These are phyloP conservation scores for Pararge aegeria DNA, from an alignment of 1,140 invertebrate genomes.

Conservation along the genomic window DNA sequence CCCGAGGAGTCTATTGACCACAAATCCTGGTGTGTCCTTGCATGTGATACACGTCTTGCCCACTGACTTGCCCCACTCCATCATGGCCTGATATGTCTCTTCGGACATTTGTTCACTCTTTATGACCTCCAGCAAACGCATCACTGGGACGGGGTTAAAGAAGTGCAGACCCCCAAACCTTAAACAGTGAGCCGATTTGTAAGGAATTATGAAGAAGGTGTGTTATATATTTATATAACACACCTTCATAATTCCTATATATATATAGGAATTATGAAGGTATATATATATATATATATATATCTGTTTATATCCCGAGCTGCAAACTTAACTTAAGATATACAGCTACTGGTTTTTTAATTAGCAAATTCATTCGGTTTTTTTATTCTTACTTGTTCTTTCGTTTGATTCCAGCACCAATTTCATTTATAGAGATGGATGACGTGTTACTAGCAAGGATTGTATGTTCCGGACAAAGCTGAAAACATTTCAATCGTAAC, in stretches of 20 bases:
- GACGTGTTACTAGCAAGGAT: conserved; percentile 95
- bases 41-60: conserved; percentile 91
- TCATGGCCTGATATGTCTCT: conserved; percentile 86
- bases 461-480: conserved; percentile 83
- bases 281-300: too few species aligned
- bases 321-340: too few species aligned
- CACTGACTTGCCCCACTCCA: conserved; percentile 89
- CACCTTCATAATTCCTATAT: too few species aligned
- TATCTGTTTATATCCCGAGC: too few species aligned
- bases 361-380: too few species aligned
- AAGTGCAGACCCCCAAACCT: conserved; percentile 87
- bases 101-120: conserved; percentile 86
- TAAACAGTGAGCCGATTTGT: background rate
- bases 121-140: conserved; percentile 93
- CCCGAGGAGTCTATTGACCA: conserved; percentile 91
- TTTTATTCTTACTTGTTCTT: conserved; percentile 80
- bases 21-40: conserved; percentile 93
- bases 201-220: too few species aligned
- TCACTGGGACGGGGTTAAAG: conserved; percentile 95
- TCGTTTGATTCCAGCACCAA: conserved; percentile 85
- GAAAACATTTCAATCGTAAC: conserved; percentile 8
- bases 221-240: too few species aligned
- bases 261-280: too few species aligned
- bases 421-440: conserved; percentile 90
- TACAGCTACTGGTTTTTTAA: too few species aligned